Conservation (phyloP, 1,140 invertebrate species). For the Battus philenor region DNA sequence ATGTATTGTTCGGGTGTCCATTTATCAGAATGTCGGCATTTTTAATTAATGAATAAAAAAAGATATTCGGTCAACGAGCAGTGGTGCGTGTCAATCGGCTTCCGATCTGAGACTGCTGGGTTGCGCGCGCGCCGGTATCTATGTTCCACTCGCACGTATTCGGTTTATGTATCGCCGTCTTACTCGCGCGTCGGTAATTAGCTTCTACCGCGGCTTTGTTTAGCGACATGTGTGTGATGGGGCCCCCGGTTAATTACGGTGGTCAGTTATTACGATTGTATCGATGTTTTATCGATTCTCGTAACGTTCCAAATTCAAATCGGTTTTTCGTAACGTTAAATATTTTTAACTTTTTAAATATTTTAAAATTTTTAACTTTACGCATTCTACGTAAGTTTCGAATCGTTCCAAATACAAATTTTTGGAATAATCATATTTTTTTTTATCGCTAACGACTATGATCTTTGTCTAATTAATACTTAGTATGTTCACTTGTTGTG, state of each 20-base stretch:
- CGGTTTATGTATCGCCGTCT: slow-evolving; percentile 17
- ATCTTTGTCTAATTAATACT: too few species aligned
- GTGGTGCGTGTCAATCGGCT: slow-evolving; percentile 61
- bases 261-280: slow-evolving; percentile 38
- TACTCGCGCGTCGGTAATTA: slow-evolving; percentile 48
- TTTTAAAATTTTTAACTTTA: too few species aligned
- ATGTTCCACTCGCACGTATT: slow-evolving; percentile 27
- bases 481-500: too few species aligned
- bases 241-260: slow-evolving; percentile 57
- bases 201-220: slow-evolving; percentile 56
- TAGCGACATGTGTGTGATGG: slow-evolving; percentile 58
- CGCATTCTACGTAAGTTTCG: too few species aligned
- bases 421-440: too few species aligned
- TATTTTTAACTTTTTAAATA: too few species aligned
- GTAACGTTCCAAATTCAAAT: too few species aligned
- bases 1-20: slow-evolving; percentile 36
- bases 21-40: slow-evolving; percentile 52
- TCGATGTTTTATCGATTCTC: slow-evolving; percentile 29
- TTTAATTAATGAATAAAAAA: slow-evolving; percentile 69
- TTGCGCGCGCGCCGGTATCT: slow-evolving; percentile 7
- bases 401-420: too few species aligned
- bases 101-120: slow-evolving; percentile 62
- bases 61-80: slow-evolving; percentile 55
- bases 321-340: too few species aligned
- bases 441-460: too few species aligned